Percentiles rank a stretch among this genome's conserved stretches.
phyloP scores from a whole-genome alignment of 2,888 invertebrate species.

The Schizotus pectinicornis region DNA sequence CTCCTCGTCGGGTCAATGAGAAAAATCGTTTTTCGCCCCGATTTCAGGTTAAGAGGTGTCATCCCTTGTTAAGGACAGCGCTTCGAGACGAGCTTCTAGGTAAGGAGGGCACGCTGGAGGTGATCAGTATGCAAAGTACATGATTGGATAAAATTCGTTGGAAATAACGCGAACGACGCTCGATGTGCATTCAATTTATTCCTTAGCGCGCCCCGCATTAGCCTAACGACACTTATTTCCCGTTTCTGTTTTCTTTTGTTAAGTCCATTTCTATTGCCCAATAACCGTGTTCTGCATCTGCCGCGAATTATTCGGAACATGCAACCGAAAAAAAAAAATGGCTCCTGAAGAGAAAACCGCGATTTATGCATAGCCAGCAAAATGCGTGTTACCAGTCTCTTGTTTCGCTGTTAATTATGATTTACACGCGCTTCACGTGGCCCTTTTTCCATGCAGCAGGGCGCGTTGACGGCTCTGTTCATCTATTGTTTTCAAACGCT shows the following conservation, averaged over 20 bases:
- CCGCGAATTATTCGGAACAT: conserved; percentile 7
- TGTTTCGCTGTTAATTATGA: too few species aligned
- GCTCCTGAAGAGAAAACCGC: neutral
- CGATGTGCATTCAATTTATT: conserved; percentile 42
- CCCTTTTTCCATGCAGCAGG: neutral
- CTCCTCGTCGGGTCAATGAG: too few species aligned
- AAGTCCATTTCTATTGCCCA: conserved; percentile 18
- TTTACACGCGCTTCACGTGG: too few species aligned
- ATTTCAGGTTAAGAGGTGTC: neutral
- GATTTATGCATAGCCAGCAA: neutral
- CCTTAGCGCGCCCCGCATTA: conserved; percentile 28
- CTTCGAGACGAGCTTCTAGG: conserved; percentile 14
- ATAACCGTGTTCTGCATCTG: conserved; percentile 22
- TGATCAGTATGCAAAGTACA: conserved; percentile 42
- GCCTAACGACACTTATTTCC: conserved; percentile 38
- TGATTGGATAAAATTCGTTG: conserved; percentile 39
- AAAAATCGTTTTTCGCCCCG: too few species aligned
- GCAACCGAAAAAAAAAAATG: too few species aligned
- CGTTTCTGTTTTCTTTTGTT: conserved; percentile 29
- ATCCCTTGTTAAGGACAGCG: conserved; percentile 22
- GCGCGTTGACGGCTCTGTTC: neutral
- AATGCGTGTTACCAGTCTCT: too few species aligned
- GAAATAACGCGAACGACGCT: conserved; percentile 35
- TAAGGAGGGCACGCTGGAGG: conserved; percentile 12
- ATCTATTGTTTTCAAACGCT: conserved; percentile 2